Evolutionary conservation across 2,888 invertebrate species (phyloP).

Genomic region (Ectemnius cavifrons): DNA sequence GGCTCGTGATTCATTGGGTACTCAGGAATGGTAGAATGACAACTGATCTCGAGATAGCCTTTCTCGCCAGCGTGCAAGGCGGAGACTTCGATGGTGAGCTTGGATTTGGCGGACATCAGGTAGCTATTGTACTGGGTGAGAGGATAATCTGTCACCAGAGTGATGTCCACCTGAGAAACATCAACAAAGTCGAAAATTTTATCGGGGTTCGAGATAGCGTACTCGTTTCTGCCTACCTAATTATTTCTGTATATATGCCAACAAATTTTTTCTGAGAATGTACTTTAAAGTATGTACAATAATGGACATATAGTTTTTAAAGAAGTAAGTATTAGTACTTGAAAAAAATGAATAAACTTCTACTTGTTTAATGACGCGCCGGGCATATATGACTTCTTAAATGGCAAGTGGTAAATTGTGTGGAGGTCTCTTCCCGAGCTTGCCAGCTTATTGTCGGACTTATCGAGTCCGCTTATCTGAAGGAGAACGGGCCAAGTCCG

Average conservation of each 20-base stretch:
- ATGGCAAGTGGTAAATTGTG: background rate
- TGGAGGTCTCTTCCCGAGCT: no score
- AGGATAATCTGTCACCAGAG: constrained; percentile 68
- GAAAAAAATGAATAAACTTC: no score
- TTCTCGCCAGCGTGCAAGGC: constrained; percentile 85
- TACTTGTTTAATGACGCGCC: background rate
- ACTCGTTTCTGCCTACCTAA: no score
- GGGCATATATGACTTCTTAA: background rate
- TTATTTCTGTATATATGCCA: no score
- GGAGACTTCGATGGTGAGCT: constrained; percentile 86
- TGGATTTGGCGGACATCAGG: constrained; percentile 81
- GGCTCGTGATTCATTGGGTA: constrained; percentile 85
- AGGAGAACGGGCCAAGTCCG: no score
- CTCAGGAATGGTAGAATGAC: constrained; percentile 88
- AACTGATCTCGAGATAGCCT: constrained; percentile 85
- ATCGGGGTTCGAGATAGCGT: no score
- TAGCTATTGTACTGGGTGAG: constrained; percentile 62
- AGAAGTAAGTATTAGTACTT: no score
- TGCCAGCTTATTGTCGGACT: no score
- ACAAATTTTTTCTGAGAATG: no score
- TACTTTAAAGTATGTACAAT: no score
- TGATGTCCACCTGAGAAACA: constrained; percentile 66
- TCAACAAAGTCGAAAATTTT: background rate
- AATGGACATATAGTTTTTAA: no score
- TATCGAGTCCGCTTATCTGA: no score